A percentile compares a stretch with the other conserved stretches of the same genome.
Evolutionary conservation across 2,113 vertebrate genomes (phyloP).

Genomic region (Otus sunia): DNA sequence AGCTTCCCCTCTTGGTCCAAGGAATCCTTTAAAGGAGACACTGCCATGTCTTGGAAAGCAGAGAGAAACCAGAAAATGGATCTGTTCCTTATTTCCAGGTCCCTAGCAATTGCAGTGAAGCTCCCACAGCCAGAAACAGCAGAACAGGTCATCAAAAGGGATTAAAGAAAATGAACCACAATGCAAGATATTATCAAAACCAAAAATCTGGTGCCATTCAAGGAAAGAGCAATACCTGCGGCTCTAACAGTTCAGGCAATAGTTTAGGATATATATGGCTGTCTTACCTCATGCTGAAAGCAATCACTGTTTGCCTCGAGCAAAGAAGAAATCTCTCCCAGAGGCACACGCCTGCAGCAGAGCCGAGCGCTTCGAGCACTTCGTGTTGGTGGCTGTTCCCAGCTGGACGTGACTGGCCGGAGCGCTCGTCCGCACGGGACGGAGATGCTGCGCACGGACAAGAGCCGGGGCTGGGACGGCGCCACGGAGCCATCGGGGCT

Average conservation of each 20-base stretch:
- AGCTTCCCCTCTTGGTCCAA: too few species aligned
- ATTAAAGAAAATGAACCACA: neutral
- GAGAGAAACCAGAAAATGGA: neutral
- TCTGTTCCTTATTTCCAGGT: neutral
- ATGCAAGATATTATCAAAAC: neutral
- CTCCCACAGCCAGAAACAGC: neutral
- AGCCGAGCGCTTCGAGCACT: neutral
- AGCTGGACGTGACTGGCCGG: neutral
- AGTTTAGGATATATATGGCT: neutral
- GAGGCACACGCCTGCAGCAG: neutral
- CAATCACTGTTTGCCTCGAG: neutral
- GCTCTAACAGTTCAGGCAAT: neutral
- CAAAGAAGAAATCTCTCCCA: neutral
- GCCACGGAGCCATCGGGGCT: neutral
- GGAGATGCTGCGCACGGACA: neutral
- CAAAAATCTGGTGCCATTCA: neutral
- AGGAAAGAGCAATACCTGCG: neutral
- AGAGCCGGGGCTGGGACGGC: too few species aligned
- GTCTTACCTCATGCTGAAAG: neutral
- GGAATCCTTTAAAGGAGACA: neutral
- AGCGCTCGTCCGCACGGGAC: neutral
- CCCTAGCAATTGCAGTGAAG: neutral
- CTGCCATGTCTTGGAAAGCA: neutral
- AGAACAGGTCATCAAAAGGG: neutral
- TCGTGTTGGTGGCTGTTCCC: fast-evolving